These are phyloP conservation scores for Leptinotarsa lineolata DNA, from an alignment of 1,140 invertebrate genomes.

Conservation along the genomic window DNA sequence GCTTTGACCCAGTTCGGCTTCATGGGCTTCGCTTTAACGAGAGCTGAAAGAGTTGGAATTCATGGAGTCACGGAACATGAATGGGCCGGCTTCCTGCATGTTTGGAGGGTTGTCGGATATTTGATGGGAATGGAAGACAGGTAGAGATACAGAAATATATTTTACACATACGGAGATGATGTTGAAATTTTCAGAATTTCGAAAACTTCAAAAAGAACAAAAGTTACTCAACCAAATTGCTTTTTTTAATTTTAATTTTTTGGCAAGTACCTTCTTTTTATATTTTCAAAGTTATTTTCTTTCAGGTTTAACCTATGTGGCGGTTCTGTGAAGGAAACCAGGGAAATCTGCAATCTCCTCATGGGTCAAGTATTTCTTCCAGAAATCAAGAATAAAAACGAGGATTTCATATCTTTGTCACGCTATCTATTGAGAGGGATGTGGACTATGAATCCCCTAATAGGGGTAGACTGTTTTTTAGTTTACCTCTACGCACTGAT, in stretches of 20 bases:
- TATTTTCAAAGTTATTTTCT: conserved; percentile 8
- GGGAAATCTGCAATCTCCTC: conserved; percentile 46
- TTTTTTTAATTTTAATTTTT: too few species aligned
- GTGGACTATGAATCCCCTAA: conserved; percentile 45
- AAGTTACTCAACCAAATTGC: too few species aligned
- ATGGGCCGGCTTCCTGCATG: conserved; percentile 75
- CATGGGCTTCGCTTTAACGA: conserved; percentile 74
- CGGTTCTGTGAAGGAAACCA: conserved; percentile 50
- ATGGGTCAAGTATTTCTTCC: conserved; percentile 38
- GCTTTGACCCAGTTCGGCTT: conserved; percentile 86
- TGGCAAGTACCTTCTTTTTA: too few species aligned
- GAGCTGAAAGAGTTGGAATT: conserved; percentile 70
- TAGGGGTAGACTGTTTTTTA: conserved; percentile 39
- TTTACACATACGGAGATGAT: background rate
- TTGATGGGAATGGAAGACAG: conserved; percentile 28
- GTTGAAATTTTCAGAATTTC: too few species aligned
- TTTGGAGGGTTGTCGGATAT: conserved; percentile 77
- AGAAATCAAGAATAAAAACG: conserved; percentile 36
- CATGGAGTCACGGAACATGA: conserved; percentile 61
- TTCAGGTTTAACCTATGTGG: conserved; percentile 53
- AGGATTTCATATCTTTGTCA: conserved; percentile 43
- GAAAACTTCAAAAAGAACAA: too few species aligned
- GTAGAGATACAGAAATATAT: background rate
- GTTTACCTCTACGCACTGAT: conserved; percentile 36
- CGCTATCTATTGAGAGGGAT: conserved; percentile 46